Conservation (phyloP, 2,888 invertebrate genomes). For the Adelognathus sp. region DNA sequence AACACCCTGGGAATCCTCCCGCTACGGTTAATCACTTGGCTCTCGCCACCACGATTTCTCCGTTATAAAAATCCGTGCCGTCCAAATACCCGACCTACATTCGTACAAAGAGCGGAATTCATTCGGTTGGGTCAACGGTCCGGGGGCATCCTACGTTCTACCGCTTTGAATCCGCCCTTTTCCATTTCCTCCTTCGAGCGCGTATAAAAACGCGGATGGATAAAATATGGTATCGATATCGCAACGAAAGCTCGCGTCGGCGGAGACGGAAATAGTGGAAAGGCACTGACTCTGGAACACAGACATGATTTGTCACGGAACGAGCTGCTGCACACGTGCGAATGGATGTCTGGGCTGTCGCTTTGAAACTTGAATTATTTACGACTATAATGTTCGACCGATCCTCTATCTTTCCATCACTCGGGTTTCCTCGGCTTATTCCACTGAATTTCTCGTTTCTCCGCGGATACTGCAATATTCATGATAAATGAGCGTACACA, state of each 20-base stretch:
- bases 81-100: background rate
- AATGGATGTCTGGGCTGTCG: slow-evolving; percentile 49
- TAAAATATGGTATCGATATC: slow-evolving; percentile 33
- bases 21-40: background rate
- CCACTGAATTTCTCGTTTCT: slow-evolving; percentile 19
- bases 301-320: slow-evolving; percentile 12
- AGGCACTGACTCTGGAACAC: slow-evolving; percentile 3
- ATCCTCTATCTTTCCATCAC: slow-evolving; percentile 13
- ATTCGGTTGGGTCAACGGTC: background rate
- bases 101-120: background rate
- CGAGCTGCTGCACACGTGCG: slow-evolving; percentile 17
- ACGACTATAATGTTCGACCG: slow-evolving; percentile 43
- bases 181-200: background rate
- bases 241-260: slow-evolving; percentile 15
- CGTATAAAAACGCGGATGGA: background rate
- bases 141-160: background rate
- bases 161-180: background rate
- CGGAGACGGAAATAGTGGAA: slow-evolving; percentile 6
- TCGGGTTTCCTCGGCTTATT: background rate
- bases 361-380: slow-evolving; percentile 56
- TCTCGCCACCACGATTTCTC: background rate
- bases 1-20: background rate
- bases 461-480: slow-evolving; percentile 63
- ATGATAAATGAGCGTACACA: slow-evolving; percentile 65
- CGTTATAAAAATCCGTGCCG: slow-evolving; percentile 13